phyloP scores from a whole-genome alignment of 2,113 vertebrate species.

The Hiodon alosoides region DNA sequence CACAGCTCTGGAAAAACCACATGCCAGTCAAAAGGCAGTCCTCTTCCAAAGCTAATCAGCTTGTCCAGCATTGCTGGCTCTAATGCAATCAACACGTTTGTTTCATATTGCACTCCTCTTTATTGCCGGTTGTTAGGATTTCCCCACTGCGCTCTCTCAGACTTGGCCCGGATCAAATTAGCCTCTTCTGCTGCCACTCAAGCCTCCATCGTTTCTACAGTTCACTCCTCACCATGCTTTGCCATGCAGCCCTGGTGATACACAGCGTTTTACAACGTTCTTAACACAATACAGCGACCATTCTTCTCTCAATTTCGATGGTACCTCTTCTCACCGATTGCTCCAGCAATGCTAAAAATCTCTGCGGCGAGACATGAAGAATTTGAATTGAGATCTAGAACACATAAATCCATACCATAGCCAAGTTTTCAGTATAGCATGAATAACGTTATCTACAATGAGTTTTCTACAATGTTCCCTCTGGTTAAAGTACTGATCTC shows the following conservation, averaged over 20 bases:
- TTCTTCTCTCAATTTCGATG: too few relatives aligned
- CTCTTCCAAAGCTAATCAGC: conserved; percentile 12
- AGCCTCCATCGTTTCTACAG: background rate
- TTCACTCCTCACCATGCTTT: background rate
- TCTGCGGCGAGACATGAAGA: too few relatives aligned
- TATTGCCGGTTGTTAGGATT: conserved; percentile 1
- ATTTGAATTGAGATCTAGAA: too few relatives aligned
- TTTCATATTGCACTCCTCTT: background rate
- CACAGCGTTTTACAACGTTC: background rate
- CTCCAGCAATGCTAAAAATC: too few relatives aligned
- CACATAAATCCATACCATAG: background rate
- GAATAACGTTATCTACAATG: conserved; percentile 27
- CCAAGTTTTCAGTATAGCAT: too few relatives aligned
- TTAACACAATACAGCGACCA: too few relatives aligned
- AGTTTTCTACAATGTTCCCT: background rate
- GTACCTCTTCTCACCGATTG: too few relatives aligned
- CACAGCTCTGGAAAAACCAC: background rate
- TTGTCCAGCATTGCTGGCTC: conserved; percentile 4
- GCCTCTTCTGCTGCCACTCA: conserved; percentile 1
- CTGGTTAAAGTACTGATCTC: too few relatives aligned
- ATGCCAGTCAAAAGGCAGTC: background rate
- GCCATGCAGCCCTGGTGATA: background rate
- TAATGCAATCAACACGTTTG: conserved; percentile 14
- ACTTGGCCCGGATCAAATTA: background rate
- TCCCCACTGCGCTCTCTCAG: background rate